Conservation (phyloP, 2,888 invertebrate genomes). For the Napeogenes sylphis region DNA sequence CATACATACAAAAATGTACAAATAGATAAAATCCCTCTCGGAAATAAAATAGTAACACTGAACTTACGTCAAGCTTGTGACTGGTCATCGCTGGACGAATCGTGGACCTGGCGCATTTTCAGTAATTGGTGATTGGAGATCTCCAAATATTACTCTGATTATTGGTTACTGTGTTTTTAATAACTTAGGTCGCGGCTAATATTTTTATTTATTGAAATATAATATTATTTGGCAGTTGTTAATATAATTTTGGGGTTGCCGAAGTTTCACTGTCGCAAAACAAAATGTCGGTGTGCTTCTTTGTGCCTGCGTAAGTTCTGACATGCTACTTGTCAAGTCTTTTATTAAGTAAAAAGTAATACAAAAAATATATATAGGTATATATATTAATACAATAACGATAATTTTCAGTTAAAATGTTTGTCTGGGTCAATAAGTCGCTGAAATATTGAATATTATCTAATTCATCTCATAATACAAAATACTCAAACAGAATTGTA, state of each 20-base stretch:
- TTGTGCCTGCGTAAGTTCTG: slow-evolving; percentile 83
- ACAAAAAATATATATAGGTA: too few species aligned
- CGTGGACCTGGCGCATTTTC: slow-evolving; percentile 75
- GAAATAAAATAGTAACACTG: slow-evolving; percentile 44
- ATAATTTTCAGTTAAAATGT: too few species aligned
- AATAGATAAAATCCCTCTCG: slow-evolving; percentile 7
- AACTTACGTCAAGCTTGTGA: slow-evolving; percentile 72
- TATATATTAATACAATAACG: too few species aligned
- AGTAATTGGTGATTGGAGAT: slow-evolving; percentile 79
- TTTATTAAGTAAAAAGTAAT: slow-evolving; percentile 1
- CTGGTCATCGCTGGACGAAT: slow-evolving; percentile 78
- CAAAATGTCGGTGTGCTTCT: slow-evolving; percentile 83
- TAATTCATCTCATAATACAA: neutral
- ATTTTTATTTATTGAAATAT: slow-evolving; percentile 47
- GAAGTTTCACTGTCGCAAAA: slow-evolving; percentile 46
- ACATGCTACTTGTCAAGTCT: slow-evolving; percentile 17
- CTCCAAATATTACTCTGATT: slow-evolving; percentile 73
- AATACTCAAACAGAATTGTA: neutral
- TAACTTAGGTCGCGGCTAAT: slow-evolving; percentile 64
- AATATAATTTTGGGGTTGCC: slow-evolving; percentile 34
- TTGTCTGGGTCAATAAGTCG: too few species aligned
- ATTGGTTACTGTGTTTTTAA: slow-evolving; percentile 70
- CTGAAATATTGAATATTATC: neutral
- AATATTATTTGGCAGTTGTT: slow-evolving; percentile 43
- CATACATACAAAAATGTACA: slow-evolving; percentile 7